Base-by-base conservation (phyloP, 2,797 vertebrate species). In the Champsocephalus esox region DNA sequence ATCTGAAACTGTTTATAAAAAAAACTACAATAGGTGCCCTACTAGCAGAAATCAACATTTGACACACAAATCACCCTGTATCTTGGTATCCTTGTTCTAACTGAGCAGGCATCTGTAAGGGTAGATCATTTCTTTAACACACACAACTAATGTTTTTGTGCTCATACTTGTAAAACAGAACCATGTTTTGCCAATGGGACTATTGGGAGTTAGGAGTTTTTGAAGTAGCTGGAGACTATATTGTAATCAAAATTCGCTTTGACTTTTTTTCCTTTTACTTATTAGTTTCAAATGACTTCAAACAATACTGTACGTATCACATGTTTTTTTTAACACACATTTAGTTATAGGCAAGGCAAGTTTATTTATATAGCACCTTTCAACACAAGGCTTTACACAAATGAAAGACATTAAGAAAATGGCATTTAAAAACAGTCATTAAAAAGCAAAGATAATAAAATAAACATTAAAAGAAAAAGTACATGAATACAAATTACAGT, bases 311-410 rank as follows among this genome's bases (percentile, higher is more conserved):
- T 28, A n/a, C 28, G 21, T 32, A 66, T 54, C 66, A 58, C 9
- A 71, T 24, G 75, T 12, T 62, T 19, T 24, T 76, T 76, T 28
- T 28, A 28, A 24, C 48, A 12, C 19, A 69, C 6, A 19, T 78
- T 68, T 49, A 63, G 12, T 58, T 78, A 19, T 28, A 28, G 4
- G 28, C 28, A 28, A 28, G 28, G 28, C 28, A 5, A 28, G 28
- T 28, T 28, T 28, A 28, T 28, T 28, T 28, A 28, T 28, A 28
- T 28, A 28, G 28, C 28, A 28, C 4, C 28, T 28, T 28, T 28
- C 28, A 28, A 28, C 28, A 28, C 28, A 28, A 28, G 28, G 28
- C 28, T 28, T 28, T 28, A 28, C 28, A 28, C 1, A 28, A 28
- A 28, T 5, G 28, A 28, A 28, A 28, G 28, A 28, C 4, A 28